phyloP scores from a whole-genome alignment of 2,797 vertebrate species.

The Hafferia zeledoni region DNA sequence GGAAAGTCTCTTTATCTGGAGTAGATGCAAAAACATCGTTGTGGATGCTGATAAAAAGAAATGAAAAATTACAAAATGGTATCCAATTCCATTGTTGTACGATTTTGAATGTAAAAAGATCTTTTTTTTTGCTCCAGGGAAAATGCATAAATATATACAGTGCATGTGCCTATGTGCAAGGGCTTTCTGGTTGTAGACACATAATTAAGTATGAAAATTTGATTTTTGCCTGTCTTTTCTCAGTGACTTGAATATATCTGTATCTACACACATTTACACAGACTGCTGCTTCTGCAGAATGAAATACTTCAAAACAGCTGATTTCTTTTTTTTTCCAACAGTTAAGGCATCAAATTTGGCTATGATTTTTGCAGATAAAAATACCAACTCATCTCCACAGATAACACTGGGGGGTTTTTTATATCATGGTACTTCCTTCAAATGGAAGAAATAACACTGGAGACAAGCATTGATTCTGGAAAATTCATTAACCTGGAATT shows the following conservation, averaged over 20 bases:
- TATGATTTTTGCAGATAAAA: background rate
- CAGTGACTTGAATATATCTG: background rate
- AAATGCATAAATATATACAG: background rate
- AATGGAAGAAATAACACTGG: background rate
- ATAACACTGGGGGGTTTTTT: background rate
- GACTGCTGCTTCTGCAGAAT: background rate
- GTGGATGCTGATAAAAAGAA: background rate
- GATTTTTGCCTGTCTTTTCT: background rate
- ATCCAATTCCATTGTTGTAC: background rate
- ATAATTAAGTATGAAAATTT: background rate
- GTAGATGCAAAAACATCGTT: background rate
- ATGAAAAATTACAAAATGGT: background rate
- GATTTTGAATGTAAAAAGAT: background rate
- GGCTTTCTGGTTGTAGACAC: background rate
- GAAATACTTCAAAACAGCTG: background rate
- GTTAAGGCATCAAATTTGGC: background rate
- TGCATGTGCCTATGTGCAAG: background rate
- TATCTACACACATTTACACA: background rate
- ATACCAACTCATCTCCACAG: background rate
- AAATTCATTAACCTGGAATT: background rate
- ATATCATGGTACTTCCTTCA: background rate
- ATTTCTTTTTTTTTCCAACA: background rate
- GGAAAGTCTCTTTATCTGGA: background rate
- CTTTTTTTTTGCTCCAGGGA: background rate
- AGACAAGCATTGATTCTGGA: background rate